phyloP scores from a whole-genome alignment of 2,888 invertebrate species.

The Papilio elwesi region DNA sequence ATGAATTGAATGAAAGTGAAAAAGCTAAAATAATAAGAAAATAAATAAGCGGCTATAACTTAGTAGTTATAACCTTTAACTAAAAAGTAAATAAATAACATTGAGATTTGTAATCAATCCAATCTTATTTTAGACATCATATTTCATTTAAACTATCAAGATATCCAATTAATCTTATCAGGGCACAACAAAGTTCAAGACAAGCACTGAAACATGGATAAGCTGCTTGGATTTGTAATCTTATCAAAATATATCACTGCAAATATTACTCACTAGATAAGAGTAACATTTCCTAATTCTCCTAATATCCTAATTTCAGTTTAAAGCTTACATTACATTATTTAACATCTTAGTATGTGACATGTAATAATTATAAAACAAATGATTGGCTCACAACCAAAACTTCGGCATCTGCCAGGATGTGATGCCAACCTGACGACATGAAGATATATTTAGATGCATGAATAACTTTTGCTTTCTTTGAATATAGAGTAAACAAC shows the following conservation, averaged over 20 bases:
- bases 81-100: neutral
- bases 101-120: neutral
- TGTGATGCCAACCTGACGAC: neutral
- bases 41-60: no score
- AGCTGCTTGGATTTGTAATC: neutral
- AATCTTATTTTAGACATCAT: neutral
- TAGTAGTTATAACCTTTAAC: no score
- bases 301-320: neutral
- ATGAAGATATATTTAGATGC: constrained; percentile 1
- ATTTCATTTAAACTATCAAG: constrained; percentile 11
- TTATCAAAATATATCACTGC: neutral
- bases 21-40: no score
- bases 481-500: neutral
- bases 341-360: neutral
- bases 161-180: constrained; percentile 19
- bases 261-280: neutral
- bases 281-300: neutral
- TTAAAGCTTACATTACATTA: neutral
- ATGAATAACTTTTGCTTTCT: constrained; percentile 1
- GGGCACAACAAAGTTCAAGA: constrained; percentile 11
- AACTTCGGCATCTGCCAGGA: constrained; percentile 5
- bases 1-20: no score
- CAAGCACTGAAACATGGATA: neutral
- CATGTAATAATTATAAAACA: constrained; percentile 17
- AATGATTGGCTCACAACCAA: constrained; percentile 30